Evolutionary conservation across 1,140 invertebrate genomes (phyloP).

Genomic region (Drosophila quadrilineata): DNA sequence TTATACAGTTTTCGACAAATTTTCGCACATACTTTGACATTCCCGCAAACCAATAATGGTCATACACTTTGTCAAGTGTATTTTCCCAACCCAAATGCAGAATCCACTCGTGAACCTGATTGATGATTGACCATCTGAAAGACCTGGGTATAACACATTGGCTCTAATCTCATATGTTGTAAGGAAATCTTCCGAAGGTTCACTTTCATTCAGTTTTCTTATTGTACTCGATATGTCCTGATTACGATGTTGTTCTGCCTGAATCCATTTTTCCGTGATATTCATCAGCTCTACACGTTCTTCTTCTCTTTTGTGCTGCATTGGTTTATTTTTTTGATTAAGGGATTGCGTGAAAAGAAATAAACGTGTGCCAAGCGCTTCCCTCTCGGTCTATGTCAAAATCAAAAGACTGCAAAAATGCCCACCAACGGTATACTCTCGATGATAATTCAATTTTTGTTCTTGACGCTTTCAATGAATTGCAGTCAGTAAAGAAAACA

Average conservation of each 20-base stretch:
- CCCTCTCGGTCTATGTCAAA: not conserved
- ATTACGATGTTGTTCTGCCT: not conserved
- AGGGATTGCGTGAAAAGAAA: not conserved
- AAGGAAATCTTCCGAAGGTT: too few species aligned
- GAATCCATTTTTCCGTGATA: conserved; percentile 9
- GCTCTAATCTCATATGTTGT: too few species aligned
- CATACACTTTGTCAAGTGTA: too few species aligned
- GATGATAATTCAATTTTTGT: not conserved
- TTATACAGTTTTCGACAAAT: too few species aligned
- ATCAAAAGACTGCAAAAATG: conserved; percentile 3
- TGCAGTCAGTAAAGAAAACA: too few species aligned
- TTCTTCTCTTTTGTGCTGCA: not conserved
- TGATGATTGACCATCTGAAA: not conserved
- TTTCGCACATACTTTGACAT: too few species aligned
- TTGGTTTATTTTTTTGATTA: not conserved
- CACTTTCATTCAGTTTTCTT: too few species aligned
- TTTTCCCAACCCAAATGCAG: not conserved
- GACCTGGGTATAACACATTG: not conserved
- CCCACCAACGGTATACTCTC: not conserved
- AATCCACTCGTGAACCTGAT: not conserved
- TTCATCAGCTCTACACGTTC: not conserved
- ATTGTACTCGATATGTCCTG: not conserved
- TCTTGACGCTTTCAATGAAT: too few species aligned
- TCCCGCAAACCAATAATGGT: too few species aligned
- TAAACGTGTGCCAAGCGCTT: not conserved